Evolutionary conservation across 2,888 invertebrate species (phyloP).

Genomic region (Acronicta psi): DNA sequence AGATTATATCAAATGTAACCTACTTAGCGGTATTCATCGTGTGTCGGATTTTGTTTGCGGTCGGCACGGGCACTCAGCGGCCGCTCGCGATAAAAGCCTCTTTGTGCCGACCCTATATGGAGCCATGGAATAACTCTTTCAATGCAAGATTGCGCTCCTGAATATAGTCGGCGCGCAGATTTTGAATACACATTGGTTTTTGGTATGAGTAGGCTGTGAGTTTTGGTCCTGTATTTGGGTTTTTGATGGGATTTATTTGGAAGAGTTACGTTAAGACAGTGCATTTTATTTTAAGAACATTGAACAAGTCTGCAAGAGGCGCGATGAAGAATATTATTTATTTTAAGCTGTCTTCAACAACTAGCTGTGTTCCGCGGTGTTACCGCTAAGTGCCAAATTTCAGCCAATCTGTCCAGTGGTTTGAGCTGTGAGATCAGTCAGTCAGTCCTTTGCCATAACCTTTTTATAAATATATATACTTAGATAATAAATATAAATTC

Average conservation of each 20-base stretch:
- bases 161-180: conserved; percentile 54
- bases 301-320: too few species aligned
- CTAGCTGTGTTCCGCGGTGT: too few species aligned
- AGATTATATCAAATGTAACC: conserved; percentile 70
- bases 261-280: too few species aligned
- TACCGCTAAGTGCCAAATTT: too few species aligned
- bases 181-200: conserved; percentile 47
- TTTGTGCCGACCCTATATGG: conserved; percentile 74
- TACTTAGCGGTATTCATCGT: conserved; percentile 74
- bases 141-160: conserved; percentile 73
- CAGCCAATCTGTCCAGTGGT: too few species aligned
- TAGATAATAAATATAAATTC: too few species aligned
- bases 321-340: too few species aligned
- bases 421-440: too few species aligned
- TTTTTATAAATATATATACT: too few species aligned
- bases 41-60: conserved; percentile 76
- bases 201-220: conserved; percentile 18
- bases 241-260: background rate
- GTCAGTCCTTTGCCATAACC: too few species aligned
- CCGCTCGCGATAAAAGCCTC: conserved; percentile 79
- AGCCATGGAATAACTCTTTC: conserved; percentile 74
- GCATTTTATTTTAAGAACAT: too few species aligned
- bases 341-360: too few species aligned
- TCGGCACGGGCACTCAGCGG: conserved; percentile 65
- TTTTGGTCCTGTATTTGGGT: conserved; percentile 16